Base-by-base conservation (phyloP, 2,113 vertebrate species). In the Pheucticus melanocephalus region DNA sequence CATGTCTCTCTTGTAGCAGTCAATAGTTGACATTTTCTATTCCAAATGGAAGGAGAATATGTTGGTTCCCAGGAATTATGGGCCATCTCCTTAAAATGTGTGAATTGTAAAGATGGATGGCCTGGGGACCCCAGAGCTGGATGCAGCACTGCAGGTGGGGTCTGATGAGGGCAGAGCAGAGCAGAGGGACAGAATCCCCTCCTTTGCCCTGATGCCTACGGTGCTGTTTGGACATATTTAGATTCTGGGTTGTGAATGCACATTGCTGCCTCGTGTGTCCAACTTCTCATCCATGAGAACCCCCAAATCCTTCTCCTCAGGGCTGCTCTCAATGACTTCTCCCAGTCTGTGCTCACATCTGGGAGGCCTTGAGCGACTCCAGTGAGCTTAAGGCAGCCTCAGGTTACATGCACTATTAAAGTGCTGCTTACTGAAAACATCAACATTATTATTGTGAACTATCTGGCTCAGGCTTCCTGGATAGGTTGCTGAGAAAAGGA, bases 161-260 rank as follows among this genome's bases (percentile, higher is more conserved):
- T 31, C 20, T 31, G 1, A n/a, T 0, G 5, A 30, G 25, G n/a
- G 23, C 45, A 75, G 30, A 15, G 23, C 45, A 75, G 30, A 15
- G 64, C 20, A 39, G 45, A 60, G 70, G 24, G 20, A 9, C 39
- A 89, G 24, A 69, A 76, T 27, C 11, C 16, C 2, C 14, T 76
- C 15, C n/a, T 8, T 54, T 7, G 5, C 23, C 14, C 70, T 69
- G n/a, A 37, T 82, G 30, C 14, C 39, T 9, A 5, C 0, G 0
- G 6, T 22, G n/a, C 24, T 82, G 40, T 22, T 20, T 40, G 70
- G 14, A 40, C 11, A 47, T 4, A 4, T 18, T 48, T 82, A 54
- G 47, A 27, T 42, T 61, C 30, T 48, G n/a, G 30, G 47, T 20
- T 54, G 17, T 47, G 47, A 31, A 30, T 33, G 25, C 45, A 40